Base-by-base conservation (phyloP, 2,888 invertebrate species). In the Homarus gammarus region DNA sequence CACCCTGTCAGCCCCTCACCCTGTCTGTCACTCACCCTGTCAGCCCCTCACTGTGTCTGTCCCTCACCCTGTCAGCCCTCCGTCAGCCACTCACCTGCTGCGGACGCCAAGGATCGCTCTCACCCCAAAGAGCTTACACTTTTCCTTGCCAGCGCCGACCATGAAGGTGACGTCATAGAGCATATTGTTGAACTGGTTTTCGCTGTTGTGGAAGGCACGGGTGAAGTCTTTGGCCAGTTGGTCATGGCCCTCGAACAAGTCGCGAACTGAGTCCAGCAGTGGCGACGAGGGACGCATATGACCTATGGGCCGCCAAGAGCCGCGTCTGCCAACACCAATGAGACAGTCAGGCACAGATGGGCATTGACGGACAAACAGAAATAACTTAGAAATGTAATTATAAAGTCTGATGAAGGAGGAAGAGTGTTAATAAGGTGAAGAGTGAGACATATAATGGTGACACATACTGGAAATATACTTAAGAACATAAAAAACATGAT, bases 201-300 rank as follows among this genome's bases (percentile, higher is more conserved):
- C 96, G 93, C 95, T 96, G 94, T 98, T 98, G 87, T 98, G 95
- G 94, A 98, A 98, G 93, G 97, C 97, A 93, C 96, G 95, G 12
- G 97, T 97, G 94, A 98, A 98, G 94, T 98, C 98, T 94, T 97
- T 98, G 56, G 98, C 98, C 87, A 98, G 95, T 94, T 98, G 97
- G 94, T 98, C 98, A 94, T 98, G 98, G 94, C 98, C 94, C 94
- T 98, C 98, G 94, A 98, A 98, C 93, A 97, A 97, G 94, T 98
- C 98, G 93, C 98, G 95, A 68, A 98, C 98, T 6, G 98, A 98
- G 94, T 98, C 98, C 92, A 98, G 95, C 61, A 98, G 95, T 0
- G 98, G 98, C 33, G 98, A 98, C 0, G 98, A 98, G 0, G 98
- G 98, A 93, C 98, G 95, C 98, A 98, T 98, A 94, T 98, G 98